Evolutionary conservation across 2,113 vertebrate species (phyloP), one percentile per base, ranked within the genome.

Genomic region (Spea multiplicata): DNA sequence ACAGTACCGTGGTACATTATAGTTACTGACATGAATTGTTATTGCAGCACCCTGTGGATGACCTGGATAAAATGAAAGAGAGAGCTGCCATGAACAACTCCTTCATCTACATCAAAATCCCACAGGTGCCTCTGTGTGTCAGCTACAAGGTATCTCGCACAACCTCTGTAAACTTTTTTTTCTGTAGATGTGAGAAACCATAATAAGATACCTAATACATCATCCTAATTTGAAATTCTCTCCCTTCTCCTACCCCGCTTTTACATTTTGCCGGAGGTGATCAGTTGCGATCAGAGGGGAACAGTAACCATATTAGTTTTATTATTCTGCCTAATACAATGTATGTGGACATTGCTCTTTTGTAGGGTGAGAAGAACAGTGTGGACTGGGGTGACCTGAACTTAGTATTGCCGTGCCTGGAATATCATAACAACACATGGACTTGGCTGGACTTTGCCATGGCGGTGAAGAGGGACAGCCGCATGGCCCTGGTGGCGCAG

Each of bases 21-120:
- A 30, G 30, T 30, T 30, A 30, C 30, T 30, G 30, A 30, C 1
- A 30, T 30, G 30, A 30, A 30, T 30, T 30, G 30, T 30, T 8
- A n/a, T 73, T n/a, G 30, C 85, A 99, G 97, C 94, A 96, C 83
- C 96, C 96, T 0, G 96, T 99, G 44, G 97, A 99, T 82, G 97
- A 99, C 83, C 98, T 99, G 2, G 97, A 99, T 84, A 99, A 99
- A 90, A 99, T 99, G 97, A 98, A 98, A 86, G 97, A 99, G 78
- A 91, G 97, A 9, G 97, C 97, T 0, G 97, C 97, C 17, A 98
- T 98, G 97, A 99, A 99, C 90, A 98, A 99, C 86, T 99, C 97
- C 75, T 99, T 99, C 87, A 99, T 99, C 88, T 99, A 99, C 86
- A 95, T 99, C 86, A 99, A 99, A 91, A 99, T 99, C 86, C 97